Conservation (phyloP, 2,888 invertebrate species). For the Pyralis farinalis region DNA sequence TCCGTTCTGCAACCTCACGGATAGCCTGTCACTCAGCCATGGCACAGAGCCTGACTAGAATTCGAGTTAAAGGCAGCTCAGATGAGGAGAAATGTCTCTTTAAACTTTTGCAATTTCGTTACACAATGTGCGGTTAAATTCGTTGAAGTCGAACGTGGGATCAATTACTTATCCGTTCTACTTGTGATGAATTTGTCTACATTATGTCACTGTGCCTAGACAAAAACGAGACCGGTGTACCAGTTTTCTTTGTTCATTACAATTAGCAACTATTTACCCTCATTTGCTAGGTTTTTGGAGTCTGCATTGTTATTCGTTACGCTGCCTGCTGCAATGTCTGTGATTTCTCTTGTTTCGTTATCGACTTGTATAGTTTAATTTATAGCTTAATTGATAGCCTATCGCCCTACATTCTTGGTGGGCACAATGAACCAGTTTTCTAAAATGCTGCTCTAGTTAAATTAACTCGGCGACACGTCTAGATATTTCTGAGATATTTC, state of each 20-base stretch:
- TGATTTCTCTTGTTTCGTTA: conserved; percentile 31
- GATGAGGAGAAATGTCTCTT: conserved; percentile 23
- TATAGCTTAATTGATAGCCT: conserved; percentile 44
- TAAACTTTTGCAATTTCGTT: conserved; percentile 29
- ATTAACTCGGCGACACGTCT: conserved; percentile 8
- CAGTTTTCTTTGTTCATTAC: conserved; percentile 43
- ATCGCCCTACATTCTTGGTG: conserved; percentile 46
- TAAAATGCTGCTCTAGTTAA: conserved; percentile 32
- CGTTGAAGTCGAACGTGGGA: conserved; percentile 69
- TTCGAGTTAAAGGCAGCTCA: conserved; percentile 27
- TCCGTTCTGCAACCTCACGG: conserved; percentile 30
- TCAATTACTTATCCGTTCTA: conserved; percentile 60
- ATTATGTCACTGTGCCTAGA: conserved; percentile 44
- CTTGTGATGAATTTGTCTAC: conserved; percentile 38
- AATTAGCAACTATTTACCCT: conserved; percentile 43
- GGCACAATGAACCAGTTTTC: conserved; percentile 48
- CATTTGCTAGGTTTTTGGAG: conserved; percentile 28
- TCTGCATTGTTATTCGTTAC: conserved; percentile 7
- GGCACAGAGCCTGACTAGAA: conserved; percentile 23
- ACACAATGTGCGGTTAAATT: conserved; percentile 40
- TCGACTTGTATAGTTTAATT: conserved; percentile 33
- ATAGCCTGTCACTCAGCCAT: conserved; percentile 27
- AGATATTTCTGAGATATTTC: conserved; percentile 21
- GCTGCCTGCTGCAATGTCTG: conserved; percentile 8
- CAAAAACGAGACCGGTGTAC: conserved; percentile 38